Evolutionary conservation across 2,888 invertebrate genomes (phyloP), one percentile per base, ranked within the genome.

Genomic region (Griposia aprilina): DNA sequence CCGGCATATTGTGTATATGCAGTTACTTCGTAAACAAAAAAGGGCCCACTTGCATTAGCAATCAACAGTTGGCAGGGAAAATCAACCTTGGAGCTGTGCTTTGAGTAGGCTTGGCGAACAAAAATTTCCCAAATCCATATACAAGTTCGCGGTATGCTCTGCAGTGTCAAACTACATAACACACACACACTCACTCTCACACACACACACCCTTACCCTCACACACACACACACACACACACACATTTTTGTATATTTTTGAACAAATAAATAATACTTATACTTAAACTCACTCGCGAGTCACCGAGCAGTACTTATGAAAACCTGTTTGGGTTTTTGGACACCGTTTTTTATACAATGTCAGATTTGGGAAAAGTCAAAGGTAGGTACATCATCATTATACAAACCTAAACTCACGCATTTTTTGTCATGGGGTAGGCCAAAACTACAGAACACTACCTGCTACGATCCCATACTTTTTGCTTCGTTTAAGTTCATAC

Each of bases 61-160:
- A 83, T 63, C 82, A 83, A 83, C 30, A 57, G 50, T 59, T 57
- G 50, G 17, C 6, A n/a, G 10, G 13, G n/a, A 2, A 57, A 45
- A 57, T 83, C 15, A 26, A 60, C 52, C 45, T 50, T 41, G 6
- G 30, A 0, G 20, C 17, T n/a, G 65, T n/a, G 41, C 41, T 41
- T 15, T 15, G 15, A n/a, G 5, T 36, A 75, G 20, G 57, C 13
- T 50, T 75, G 20, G 15, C 30, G 6, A 50, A 63, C 2, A 0
- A 23, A 23, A 30, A 36, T 50, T 55, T 80, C 10, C 30, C 10
- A 36, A 69, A 80, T 23, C 11, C 15, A 17, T 26, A 15, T 55
- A 2, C 0, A 75, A 57, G 76, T 63, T 74, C 8, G 7, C 7
- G 0, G 36, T 30, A n/a, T 6, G 17, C 23, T 36, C 1, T 36